These are phyloP conservation scores for Andrena bicolor DNA, from an alignment of 2,888 invertebrate genomes.

Conservation along the genomic window DNA sequence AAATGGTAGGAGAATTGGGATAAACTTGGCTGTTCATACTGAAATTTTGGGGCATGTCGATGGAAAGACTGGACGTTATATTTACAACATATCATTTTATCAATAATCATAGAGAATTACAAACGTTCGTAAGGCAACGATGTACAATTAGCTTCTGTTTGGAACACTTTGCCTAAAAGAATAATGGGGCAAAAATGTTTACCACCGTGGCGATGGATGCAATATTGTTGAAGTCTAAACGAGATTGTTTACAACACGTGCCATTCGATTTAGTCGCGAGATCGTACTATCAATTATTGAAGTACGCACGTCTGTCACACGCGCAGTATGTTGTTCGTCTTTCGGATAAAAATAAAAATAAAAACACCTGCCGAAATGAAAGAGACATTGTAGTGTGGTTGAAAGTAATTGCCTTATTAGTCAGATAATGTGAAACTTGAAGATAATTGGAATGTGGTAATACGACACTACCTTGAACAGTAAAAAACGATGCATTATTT, in stretches of 20 bases:
- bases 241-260: constrained; percentile 9
- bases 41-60: background rate
- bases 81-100: constrained; percentile 65
- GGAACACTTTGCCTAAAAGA: constrained; percentile 29
- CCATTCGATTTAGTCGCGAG: background rate
- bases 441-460: constrained; percentile 35
- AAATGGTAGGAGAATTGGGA: background rate
- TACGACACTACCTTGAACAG: constrained; percentile 8
- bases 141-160: constrained; percentile 51
- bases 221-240: constrained; percentile 17
- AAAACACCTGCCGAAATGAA: background rate
- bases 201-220: constrained; percentile 8
- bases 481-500: background rate
- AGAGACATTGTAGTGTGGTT: background rate
- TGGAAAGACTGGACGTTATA: constrained; percentile 6
- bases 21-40: background rate
- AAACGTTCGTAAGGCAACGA: constrained; percentile 63
- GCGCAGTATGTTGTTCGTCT: background rate
- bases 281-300: constrained; percentile 12
- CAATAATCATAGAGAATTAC: constrained; percentile 58
- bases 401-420: too few relatives aligned
- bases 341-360: background rate
- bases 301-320: background rate
- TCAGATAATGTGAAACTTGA: background rate
- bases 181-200: constrained; percentile 18